A percentile compares a stretch with the other conserved stretches of the same genome.
Evolutionary conservation across 2,113 vertebrate genomes (phyloP).

Genomic region (Ceyx cyanopectus): DNA sequence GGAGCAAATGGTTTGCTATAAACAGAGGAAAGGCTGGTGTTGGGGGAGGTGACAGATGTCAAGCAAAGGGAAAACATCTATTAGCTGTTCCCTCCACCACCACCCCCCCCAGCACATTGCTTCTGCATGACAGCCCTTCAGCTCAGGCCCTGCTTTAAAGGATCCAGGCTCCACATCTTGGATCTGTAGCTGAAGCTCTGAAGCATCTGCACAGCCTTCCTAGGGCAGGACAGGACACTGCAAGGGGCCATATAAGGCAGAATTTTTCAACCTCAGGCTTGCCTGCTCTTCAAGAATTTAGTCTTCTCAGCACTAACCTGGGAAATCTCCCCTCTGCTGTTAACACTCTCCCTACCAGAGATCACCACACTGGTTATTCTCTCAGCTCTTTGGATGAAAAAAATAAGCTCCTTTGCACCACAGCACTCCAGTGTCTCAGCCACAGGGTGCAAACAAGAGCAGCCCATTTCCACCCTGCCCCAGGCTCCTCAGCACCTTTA

Average conservation of each 20-base stretch:
- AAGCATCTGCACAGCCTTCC: not conserved
- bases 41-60: slow-evolving; percentile 50
- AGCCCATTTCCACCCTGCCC: not conserved
- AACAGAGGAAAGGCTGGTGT: slow-evolving; percentile 41
- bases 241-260: not conserved
- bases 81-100: slow-evolving; percentile 19
- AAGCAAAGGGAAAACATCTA: slow-evolving; percentile 50
- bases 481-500: not conserved
- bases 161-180: fast-evolving
- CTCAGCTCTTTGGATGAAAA: not conserved
- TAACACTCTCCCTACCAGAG: not conserved
- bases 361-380: not conserved
- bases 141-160: not conserved
- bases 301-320: not conserved
- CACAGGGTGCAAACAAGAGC: not conserved
- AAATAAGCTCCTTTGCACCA: fast-evolving
- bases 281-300: not conserved
- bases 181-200: not conserved
- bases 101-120: not conserved
- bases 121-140: not conserved
- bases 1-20: slow-evolving; percentile 53
- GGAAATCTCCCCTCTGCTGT: not conserved
- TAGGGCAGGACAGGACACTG: not conserved
- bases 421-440: not conserved
- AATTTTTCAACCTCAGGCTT: not conserved